Conservation (phyloP, 2,797 vertebrate species). For the Erithacus rubecula region DNA sequence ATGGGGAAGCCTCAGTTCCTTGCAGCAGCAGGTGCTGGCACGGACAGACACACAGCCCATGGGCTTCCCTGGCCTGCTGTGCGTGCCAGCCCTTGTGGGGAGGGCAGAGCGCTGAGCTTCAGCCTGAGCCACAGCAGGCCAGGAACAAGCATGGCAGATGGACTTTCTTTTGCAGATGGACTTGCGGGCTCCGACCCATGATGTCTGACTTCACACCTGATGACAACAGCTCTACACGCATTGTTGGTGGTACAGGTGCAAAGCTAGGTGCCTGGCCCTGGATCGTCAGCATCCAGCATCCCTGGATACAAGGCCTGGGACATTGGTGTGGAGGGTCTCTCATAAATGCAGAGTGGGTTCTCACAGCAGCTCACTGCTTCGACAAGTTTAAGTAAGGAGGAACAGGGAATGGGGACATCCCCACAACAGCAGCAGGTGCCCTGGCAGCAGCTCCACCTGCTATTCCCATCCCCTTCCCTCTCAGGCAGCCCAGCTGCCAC, state of each 20-base stretch:
- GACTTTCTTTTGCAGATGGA: neutral
- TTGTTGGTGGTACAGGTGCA: neutral
- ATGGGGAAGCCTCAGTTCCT: too few species aligned
- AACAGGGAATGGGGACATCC: neutral
- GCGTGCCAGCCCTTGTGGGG: neutral
- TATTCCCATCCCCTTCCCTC: neutral
- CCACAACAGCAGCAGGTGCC: neutral
- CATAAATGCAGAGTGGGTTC: neutral
- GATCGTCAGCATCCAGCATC: neutral
- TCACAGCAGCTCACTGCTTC: neutral
- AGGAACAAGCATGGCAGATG: neutral
- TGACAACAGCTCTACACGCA: neutral
- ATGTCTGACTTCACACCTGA: neutral
- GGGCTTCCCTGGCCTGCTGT: too few species aligned
- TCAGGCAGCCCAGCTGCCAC: neutral
- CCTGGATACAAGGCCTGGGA: neutral
- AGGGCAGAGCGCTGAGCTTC: neutral
- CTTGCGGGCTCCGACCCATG: accelerated
- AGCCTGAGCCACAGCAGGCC: neutral
- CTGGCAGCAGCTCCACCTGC: neutral
- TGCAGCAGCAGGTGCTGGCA: too few species aligned
- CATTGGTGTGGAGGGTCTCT: neutral
- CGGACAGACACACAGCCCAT: too few species aligned
- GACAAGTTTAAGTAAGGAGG: neutral
- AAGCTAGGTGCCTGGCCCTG: neutral